A percentile compares a stretch with the other conserved stretches of the same genome.
Conservation (phyloP, 2,113 vertebrate genomes). For the Poecilia latipinna region DNA sequence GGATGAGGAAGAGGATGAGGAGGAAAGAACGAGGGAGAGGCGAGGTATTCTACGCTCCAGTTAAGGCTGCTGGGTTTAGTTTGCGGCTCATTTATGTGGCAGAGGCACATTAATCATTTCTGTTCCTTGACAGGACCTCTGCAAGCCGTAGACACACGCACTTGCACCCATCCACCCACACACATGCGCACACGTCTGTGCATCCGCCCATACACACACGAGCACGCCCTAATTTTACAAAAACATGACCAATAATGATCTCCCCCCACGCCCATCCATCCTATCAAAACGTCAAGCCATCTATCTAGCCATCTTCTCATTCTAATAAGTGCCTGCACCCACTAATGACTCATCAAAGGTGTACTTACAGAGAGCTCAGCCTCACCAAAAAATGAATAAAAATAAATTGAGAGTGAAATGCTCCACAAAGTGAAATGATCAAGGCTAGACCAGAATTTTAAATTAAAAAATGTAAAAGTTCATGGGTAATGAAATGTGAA, state of each 20-base stretch:
- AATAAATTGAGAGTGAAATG: slow-evolving; percentile 52
- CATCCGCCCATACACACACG: slow-evolving; percentile 34
- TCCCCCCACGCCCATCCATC: slow-evolving; percentile 27
- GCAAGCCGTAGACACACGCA: slow-evolving; percentile 21
- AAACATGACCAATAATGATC: slow-evolving; percentile 42
- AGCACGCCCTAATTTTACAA: slow-evolving; percentile 48
- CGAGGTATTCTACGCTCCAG: slow-evolving; percentile 40
- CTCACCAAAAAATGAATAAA: slow-evolving; percentile 10
- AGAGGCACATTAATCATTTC: slow-evolving; percentile 76
- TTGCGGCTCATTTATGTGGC: slow-evolving; percentile 60
- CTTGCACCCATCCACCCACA: slow-evolving; percentile 41
- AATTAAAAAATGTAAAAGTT: slow-evolving; percentile 8
- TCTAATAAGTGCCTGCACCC: slow-evolving; percentile 20
- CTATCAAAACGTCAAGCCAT: slow-evolving; percentile 42
- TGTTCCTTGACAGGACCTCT: slow-evolving; percentile 57
- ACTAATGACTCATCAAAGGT: slow-evolving; percentile 32
- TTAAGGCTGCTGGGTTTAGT: slow-evolving; percentile 51
- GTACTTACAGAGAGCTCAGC: slow-evolving; percentile 17
- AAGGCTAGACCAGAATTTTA: slow-evolving; percentile 23
- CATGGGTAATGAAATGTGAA: neutral
- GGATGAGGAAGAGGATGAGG: slow-evolving; percentile 11
- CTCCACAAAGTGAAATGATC: slow-evolving; percentile 38
- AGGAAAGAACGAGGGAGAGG: slow-evolving; percentile 41
- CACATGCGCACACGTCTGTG: slow-evolving; percentile 33
- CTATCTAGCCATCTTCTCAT: slow-evolving; percentile 20